A percentile compares a stretch with the other conserved stretches of the same genome.
These are phyloP conservation scores for Notarius lentiginosus DNA, from an alignment of 2,113 vertebrate genomes.

Conservation along the genomic window DNA sequence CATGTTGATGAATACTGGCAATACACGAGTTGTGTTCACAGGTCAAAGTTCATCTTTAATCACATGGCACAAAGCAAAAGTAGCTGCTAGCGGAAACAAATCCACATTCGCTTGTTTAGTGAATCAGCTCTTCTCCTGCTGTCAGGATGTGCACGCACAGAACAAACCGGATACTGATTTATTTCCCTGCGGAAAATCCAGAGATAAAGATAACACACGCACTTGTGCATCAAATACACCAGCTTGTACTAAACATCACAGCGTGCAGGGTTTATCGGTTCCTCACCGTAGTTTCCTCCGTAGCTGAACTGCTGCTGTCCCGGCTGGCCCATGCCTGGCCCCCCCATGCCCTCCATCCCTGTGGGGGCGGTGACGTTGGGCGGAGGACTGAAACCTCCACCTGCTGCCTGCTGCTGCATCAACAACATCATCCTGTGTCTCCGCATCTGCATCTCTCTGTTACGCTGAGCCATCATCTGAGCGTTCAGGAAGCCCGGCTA, in stretches of 20 bases:
- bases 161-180: no score
- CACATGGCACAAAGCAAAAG: no score
- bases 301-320: conserved; percentile 88
- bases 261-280: not conserved
- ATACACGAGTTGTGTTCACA: no score
- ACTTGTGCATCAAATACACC: not conserved
- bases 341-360: conserved; percentile 84
- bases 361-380: conserved; percentile 92
- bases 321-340: conserved; percentile 78
- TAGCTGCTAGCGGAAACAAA: no score
- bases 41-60: no score
- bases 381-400: conserved; percentile 87
- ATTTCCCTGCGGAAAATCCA: no score
- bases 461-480: conserved; percentile 94
- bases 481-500: conserved; percentile 89
- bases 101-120: no score
- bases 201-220: not conserved
- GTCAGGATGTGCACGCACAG: no score
- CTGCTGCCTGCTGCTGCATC: conserved; percentile 78
- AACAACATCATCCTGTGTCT: conserved; percentile 88
- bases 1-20: no score
- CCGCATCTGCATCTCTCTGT: conserved; percentile 83
- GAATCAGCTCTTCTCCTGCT: no score
- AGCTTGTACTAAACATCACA: not conserved
- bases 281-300: conserved; percentile 85